Evolutionary conservation across 2,113 vertebrate genomes (phyloP).

Genomic region (Epinephelus cyanopodus): DNA sequence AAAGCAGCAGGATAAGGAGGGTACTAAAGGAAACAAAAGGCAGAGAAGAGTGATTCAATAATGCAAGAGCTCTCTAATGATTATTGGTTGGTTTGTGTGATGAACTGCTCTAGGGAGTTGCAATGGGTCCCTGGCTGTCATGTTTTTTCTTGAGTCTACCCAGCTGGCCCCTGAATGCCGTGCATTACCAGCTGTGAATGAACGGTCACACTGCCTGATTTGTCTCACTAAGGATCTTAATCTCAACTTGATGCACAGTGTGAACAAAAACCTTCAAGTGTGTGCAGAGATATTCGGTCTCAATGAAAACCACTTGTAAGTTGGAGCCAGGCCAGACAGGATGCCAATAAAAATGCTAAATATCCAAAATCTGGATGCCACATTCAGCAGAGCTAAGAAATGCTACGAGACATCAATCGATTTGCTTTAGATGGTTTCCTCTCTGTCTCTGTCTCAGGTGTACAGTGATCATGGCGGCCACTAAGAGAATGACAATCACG

Average conservation of each 20-base stretch:
- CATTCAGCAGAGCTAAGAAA: neutral
- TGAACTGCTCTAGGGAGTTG: slow-evolving; percentile 38
- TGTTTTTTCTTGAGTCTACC: slow-evolving; percentile 42
- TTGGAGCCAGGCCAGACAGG: neutral
- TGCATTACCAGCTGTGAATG: slow-evolving; percentile 15
- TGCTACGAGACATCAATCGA: neutral
- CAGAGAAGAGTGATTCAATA: slow-evolving; percentile 26
- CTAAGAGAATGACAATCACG: slow-evolving; percentile 87
- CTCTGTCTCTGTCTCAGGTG: slow-evolving; percentile 73
- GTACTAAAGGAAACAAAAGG: neutral
- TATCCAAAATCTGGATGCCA: neutral
- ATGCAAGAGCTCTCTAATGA: slow-evolving; percentile 10
- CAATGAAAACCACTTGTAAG: neutral
- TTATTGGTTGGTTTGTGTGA: slow-evolving; percentile 48
- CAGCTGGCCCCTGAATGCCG: slow-evolving; percentile 41
- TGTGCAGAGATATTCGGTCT: neutral
- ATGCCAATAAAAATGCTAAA: neutral
- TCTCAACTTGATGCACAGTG: neutral
- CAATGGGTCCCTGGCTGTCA: slow-evolving; percentile 14
- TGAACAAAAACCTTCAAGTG: neutral
- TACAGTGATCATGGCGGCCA: slow-evolving; percentile 71
- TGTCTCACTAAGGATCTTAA: neutral
- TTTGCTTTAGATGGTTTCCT: neutral
- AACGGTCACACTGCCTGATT: slow-evolving; percentile 1
- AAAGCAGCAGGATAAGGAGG: slow-evolving; percentile 11